Conservation (phyloP, 2,113 vertebrate species). For the Tretioscincus oriximinensis region DNA sequence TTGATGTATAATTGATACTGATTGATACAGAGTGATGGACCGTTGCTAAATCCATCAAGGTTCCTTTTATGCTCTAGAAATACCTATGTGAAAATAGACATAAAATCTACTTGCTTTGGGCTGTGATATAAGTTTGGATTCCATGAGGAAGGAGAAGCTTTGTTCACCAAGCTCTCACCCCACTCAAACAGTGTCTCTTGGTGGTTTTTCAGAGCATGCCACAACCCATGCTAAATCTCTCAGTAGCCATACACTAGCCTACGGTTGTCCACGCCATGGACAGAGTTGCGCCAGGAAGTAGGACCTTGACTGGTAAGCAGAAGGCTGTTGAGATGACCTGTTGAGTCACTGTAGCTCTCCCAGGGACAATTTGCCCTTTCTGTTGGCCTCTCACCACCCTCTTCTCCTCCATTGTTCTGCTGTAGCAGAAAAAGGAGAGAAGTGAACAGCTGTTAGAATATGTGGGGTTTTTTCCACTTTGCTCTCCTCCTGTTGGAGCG, state of each 20-base stretch:
- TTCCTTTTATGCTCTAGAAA: no score
- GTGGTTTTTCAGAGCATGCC: not conserved
- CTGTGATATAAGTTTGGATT: not conserved
- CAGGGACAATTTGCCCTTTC: not conserved
- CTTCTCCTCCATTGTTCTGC: not conserved
- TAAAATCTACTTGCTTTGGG: not conserved
- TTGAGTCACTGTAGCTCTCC: not conserved
- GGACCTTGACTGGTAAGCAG: not conserved
- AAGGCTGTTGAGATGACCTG: not conserved
- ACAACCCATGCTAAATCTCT: fast-evolving
- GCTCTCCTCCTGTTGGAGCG: not conserved
- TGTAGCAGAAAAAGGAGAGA: slow-evolving; percentile 14
- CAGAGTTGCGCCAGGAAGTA: not conserved
- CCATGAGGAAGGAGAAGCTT: fast-evolving
- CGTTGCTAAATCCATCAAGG: no score
- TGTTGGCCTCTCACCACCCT: not conserved
- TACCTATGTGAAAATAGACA: not conserved
- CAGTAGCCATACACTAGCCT: not conserved
- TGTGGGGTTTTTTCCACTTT: slow-evolving; percentile 25
- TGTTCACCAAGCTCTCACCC: fast-evolving
- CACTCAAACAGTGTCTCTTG: not conserved
- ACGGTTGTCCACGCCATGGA: fast-evolving
- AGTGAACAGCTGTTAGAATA: slow-evolving; percentile 61
- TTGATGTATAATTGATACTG: no score
- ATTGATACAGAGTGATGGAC: no score